Base-by-base conservation (phyloP, 1,140 invertebrate species). In the Amyelois transitella region DNA sequence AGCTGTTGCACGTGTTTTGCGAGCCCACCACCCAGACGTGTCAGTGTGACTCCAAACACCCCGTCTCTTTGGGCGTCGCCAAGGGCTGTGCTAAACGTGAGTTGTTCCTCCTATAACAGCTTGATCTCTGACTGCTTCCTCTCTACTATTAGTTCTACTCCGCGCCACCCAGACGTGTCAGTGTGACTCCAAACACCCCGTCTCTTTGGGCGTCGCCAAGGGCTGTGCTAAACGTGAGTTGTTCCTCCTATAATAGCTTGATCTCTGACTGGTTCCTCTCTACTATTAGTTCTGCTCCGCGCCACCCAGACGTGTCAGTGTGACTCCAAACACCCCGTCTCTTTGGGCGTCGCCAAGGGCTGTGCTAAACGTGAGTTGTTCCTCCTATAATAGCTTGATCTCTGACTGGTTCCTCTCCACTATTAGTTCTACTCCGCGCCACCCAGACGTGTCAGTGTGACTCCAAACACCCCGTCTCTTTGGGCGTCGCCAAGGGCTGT, bases 61-160 rank as follows among this genome's bases (percentile, higher is more conserved):
- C 94, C 7, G 95, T 96, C 57, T 90, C 90, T 72, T 90, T 96
- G 53, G 93, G 92, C 55, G 89, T 91, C 55, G 90, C 89, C 55
- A 94, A 92, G 73, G 94, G 94, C 64, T 96, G 94, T 88, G 93
- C 92, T 72, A 95, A 95, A 91, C 93, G 94, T 95, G 88, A 90
- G 92, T 90, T 14, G 1, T 0, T 14, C 1, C 32, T 2, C n/a
- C n/a, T n/a, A n/a, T n/a, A n/a, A n/a, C n/a, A n/a, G n/a, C n/a
- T n/a, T n/a, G n/a, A n/a, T n/a, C n/a, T n/a, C n/a, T n/a, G n/a
- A n/a, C n/a, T n/a, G n/a, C n/a, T n/a, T n/a, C n/a, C n/a, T n/a
- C n/a, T n/a, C n/a, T n/a, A n/a, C n/a, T n/a, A n/a, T n/a, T n/a
- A n/a, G n/a, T n/a, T n/a, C n/a, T n/a, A n/a, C n/a, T n/a, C n/a